A percentile compares a stretch with the other conserved stretches of the same genome.
Evolutionary conservation across 2,797 vertebrate species (phyloP).

Genomic region (Microtus obscurus): DNA sequence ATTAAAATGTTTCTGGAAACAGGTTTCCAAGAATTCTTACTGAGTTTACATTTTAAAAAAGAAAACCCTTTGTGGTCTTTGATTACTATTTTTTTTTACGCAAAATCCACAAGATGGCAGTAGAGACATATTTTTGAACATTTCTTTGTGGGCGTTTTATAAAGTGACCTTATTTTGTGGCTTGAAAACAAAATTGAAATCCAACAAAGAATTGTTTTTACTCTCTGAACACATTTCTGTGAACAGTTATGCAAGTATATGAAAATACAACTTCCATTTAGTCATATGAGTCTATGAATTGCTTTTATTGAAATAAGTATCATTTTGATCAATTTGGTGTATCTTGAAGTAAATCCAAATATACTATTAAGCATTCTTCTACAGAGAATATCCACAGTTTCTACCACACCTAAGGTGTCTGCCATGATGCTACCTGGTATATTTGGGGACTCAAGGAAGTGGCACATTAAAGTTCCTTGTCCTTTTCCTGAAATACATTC

Average conservation of each 20-base stretch:
- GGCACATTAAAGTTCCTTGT: not conserved
- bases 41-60: not conserved
- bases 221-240: slow-evolving; percentile 50
- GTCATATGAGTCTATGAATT: not conserved
- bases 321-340: slow-evolving; percentile 51
- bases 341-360: slow-evolving; percentile 30
- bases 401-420: not conserved
- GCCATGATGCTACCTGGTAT: not conserved
- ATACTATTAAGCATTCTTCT: not conserved
- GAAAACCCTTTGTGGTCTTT: not conserved
- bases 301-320: slow-evolving; percentile 60
- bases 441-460: not conserved
- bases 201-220: slow-evolving; percentile 56
- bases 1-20: not conserved
- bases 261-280: slow-evolving; percentile 30
- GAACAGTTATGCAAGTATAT: slow-evolving; percentile 44
- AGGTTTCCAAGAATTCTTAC: not conserved
- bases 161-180: slow-evolving; percentile 67
- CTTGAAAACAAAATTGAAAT: slow-evolving; percentile 62
- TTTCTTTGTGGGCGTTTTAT: not conserved
- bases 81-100: slow-evolving; percentile 1
- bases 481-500: not conserved
- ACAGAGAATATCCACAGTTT: slow-evolving; percentile 7
- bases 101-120: slow-evolving; percentile 78
- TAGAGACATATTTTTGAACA: slow-evolving; percentile 43